These are phyloP conservation scores for Papilio glaucus DNA, from an alignment of 1,140 invertebrate genomes.

Conservation along the genomic window DNA sequence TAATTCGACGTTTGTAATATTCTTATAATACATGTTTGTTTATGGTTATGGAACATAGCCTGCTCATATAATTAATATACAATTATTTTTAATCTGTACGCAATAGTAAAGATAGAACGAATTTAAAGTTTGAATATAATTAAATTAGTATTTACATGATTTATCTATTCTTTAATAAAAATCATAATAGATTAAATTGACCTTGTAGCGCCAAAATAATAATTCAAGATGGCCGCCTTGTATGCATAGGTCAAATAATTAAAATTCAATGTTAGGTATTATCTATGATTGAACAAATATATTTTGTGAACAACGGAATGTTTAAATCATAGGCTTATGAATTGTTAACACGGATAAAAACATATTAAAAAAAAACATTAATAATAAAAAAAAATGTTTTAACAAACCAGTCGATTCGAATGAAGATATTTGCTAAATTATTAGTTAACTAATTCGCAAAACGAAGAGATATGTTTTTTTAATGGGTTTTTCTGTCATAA, in stretches of 20 bases:
- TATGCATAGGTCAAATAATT: constrained; percentile 35
- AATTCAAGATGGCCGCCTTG: constrained; percentile 34
- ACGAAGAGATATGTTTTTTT: not conserved
- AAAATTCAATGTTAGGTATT: constrained; percentile 37
- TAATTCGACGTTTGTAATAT: too few species aligned
- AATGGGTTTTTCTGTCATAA: too few species aligned
- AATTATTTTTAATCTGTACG: too few species aligned
- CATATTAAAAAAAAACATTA: not conserved
- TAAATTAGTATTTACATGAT: constrained; percentile 12
- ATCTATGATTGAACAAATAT: constrained; percentile 28
- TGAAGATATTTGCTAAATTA: not conserved
- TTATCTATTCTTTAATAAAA: constrained; percentile 32
- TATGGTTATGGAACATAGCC: too few species aligned
- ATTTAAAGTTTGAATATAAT: not conserved
- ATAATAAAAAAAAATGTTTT: too few species aligned
- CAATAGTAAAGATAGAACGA: not conserved
- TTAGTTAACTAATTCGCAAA: not conserved
- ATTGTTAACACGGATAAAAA: constrained; percentile 10
- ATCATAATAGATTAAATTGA: constrained; percentile 22
- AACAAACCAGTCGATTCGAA: too few species aligned
- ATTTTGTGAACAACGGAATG: constrained; percentile 29
- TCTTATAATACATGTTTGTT: too few species aligned
- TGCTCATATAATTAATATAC: too few species aligned
- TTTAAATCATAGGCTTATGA: constrained; percentile 26
- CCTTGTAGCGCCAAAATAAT: constrained; percentile 25